Evolutionary conservation across 2,888 invertebrate genomes (phyloP).

Genomic region (Agonopterix subpropinquella): DNA sequence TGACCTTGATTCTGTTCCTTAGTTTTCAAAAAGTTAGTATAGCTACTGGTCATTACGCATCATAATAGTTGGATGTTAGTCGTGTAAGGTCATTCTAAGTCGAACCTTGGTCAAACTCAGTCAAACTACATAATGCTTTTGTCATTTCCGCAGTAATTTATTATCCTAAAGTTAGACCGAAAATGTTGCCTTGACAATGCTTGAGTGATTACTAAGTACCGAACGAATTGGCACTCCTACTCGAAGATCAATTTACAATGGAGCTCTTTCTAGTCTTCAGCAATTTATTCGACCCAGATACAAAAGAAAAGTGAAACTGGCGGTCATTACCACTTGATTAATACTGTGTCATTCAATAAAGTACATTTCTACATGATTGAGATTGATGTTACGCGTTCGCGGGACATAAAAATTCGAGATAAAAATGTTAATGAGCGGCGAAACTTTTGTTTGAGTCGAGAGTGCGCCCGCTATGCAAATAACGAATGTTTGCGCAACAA

Average conservation of each 20-base stretch:
- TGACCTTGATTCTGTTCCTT: too few relatives aligned
- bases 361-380: constrained; percentile 27
- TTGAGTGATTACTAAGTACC: constrained; percentile 19
- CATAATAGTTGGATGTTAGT: constrained; percentile 9
- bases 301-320: constrained; percentile 46
- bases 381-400: constrained; percentile 22
- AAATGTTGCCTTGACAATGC: constrained; percentile 31
- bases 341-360: constrained; percentile 34
- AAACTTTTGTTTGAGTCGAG: constrained; percentile 5
- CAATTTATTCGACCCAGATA: constrained; percentile 30
- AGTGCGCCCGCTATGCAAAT: constrained; percentile 24
- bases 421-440: constrained; percentile 3
- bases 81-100: constrained; percentile 28
- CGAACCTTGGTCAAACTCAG: constrained; percentile 27
- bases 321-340: constrained; percentile 40
- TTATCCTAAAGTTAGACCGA: constrained; percentile 19
- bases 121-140: constrained; percentile 16
- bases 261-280: constrained; percentile 29
- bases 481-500: constrained; percentile 45
- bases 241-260: constrained; percentile 33
- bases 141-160: constrained; percentile 45
- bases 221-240: constrained; percentile 26
- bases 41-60: too few relatives aligned
- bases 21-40: too few relatives aligned
- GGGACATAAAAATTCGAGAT: constrained; percentile 8